These are phyloP conservation scores for Bos taurus DNA, from an alignment of 2,113 vertebrate species.

Conservation along the genomic window ARS-UCD2.0 NC_037345.1:55420001-55420500, in stretches of 20 bases:
- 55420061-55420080: not conserved
- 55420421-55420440: not conserved
- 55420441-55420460: not conserved
- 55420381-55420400: not conserved
- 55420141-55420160: not conserved
- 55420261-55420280: not conserved
- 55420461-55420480: not conserved
- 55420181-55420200: not conserved
- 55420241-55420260: not conserved
- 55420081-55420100: not conserved
- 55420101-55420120: not conserved
- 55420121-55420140: not conserved
- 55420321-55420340: not conserved
- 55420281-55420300: not conserved
- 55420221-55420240: not conserved
- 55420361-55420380: not conserved
- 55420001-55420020: not conserved
- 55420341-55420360: too few species aligned
- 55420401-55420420: not conserved
- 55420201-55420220: not conserved
- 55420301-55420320: not conserved
- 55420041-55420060: not conserved
- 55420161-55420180: not conserved
- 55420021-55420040: not conserved
- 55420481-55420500: fast-evolving